Evolutionary conservation across 1,140 invertebrate species (phyloP).

Genomic region (Drosophila punjabiensis): DNA sequence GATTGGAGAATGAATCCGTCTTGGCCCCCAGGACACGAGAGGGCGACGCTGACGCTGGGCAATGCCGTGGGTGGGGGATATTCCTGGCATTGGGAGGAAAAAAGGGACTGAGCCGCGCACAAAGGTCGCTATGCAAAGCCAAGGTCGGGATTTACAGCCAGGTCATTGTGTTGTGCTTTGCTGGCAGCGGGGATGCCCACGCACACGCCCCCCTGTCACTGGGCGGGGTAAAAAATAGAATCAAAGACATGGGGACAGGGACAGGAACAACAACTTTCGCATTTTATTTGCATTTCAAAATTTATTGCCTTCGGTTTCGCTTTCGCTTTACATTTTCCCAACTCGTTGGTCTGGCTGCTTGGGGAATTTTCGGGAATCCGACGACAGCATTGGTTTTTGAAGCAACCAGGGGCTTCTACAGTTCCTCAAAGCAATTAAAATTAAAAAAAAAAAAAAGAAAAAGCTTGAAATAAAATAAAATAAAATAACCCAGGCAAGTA

Average conservation of each 20-base stretch:
- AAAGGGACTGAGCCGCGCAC: slow-evolving; percentile 30
- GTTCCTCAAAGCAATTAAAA: slow-evolving; percentile 76
- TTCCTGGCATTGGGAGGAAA: slow-evolving; percentile 12
- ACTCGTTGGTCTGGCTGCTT: slow-evolving; percentile 41
- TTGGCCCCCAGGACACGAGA: slow-evolving; percentile 32
- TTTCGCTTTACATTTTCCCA: slow-evolving; percentile 54
- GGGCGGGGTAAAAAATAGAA: slow-evolving; percentile 45
- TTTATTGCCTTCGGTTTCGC: slow-evolving; percentile 62
- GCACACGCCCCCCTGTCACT: slow-evolving; percentile 18
- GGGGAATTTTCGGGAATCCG: slow-evolving; percentile 49
- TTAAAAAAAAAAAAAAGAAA: slow-evolving; percentile 37
- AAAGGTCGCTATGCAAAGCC: slow-evolving; percentile 60
- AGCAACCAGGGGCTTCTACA: slow-evolving; percentile 36
- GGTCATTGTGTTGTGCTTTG: slow-evolving; percentile 40
- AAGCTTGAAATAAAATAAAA: neutral
- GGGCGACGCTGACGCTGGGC: slow-evolving; percentile 13
- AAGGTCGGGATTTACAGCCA: slow-evolving; percentile 62
- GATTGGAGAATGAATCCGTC: slow-evolving; percentile 20
- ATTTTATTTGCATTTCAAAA: slow-evolving; percentile 74
- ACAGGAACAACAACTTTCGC: slow-evolving; percentile 37
- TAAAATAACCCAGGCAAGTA: slow-evolving; percentile 13
- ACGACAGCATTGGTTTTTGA: slow-evolving; percentile 12
- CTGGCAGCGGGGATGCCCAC: slow-evolving; percentile 42
- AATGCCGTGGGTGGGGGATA: neutral
- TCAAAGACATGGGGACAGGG: slow-evolving; percentile 26